These are phyloP conservation scores for Luperina nickerlii DNA, from an alignment of 2,888 invertebrate species.

Conservation along the genomic window DNA sequence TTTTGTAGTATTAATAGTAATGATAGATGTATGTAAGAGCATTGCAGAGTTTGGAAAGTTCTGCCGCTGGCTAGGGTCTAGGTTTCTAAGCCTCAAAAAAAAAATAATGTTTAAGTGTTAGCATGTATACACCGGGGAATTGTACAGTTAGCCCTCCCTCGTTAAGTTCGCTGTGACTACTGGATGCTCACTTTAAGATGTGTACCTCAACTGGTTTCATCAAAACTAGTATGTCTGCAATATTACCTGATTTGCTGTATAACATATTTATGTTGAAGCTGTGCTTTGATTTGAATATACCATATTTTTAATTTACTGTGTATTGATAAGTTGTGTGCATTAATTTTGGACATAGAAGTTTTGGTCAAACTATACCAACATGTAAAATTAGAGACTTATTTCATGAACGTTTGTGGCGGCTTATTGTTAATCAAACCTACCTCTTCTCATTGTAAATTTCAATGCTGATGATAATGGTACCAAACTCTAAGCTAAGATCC, in stretches of 20 bases:
- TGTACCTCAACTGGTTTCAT: constrained; percentile 85
- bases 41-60: constrained; percentile 89
- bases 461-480: constrained; percentile 88
- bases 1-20: constrained; percentile 79
- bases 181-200: constrained; percentile 87
- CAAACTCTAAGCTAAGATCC: constrained; percentile 86
- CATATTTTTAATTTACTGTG: constrained; percentile 78
- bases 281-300: constrained; percentile 83
- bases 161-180: constrained; percentile 90
- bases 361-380: constrained; percentile 85
- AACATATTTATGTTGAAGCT: constrained; percentile 79
- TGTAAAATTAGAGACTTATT: constrained; percentile 89
- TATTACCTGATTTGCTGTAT: constrained; percentile 74
- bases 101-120: constrained; percentile 90
- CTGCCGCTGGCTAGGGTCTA: constrained; percentile 88
- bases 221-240: constrained; percentile 86
- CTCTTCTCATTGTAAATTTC: constrained; percentile 89
- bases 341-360: constrained; percentile 82
- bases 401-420: constrained; percentile 81
- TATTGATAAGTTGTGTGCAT: constrained; percentile 76
- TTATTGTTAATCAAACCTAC: constrained; percentile 89
- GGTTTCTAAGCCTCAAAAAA: constrained; percentile 88
- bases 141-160: constrained; percentile 91
- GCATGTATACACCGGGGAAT: constrained; percentile 89
- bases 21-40: constrained; percentile 76